Evolutionary conservation across 2,113 vertebrate species (phyloP).

Genomic region (Cyprinus carpio): DNA sequence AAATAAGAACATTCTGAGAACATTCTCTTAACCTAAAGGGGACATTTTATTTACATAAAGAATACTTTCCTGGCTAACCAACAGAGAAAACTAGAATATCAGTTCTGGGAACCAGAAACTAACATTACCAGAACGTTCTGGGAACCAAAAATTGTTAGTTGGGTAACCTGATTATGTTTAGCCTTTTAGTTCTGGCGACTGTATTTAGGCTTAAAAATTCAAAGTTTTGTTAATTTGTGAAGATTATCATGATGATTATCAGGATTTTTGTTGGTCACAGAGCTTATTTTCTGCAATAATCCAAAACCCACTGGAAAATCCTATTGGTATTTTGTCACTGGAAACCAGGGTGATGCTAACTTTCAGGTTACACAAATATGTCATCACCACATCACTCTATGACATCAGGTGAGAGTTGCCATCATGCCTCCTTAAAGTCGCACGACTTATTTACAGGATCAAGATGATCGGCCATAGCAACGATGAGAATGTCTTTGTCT

Average conservation of each 20-base stretch:
- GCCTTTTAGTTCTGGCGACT: no score
- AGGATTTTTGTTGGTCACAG: background rate
- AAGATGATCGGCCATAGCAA: conserved; percentile 44
- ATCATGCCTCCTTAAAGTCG: conserved; percentile 57
- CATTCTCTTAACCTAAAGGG: no score
- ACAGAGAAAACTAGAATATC: no score
- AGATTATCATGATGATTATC: background rate
- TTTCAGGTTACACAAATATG: background rate
- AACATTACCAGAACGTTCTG: no score
- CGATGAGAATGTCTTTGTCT: conserved; percentile 56
- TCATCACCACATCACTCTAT: background rate
- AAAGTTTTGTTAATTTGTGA: no score
- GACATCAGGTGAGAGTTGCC: conserved; percentile 69
- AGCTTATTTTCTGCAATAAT: conserved; percentile 6
- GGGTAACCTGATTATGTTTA: no score
- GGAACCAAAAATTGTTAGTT: no score
- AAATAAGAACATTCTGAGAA: no score
- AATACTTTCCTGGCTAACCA: no score
- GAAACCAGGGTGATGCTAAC: background rate
- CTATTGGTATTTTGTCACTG: background rate
- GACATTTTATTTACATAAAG: no score
- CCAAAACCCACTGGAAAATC: background rate
- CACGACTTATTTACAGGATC: conserved; percentile 75
- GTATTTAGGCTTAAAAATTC: no score
- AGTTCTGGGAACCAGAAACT: no score